phyloP scores from a whole-genome alignment of 2,113 vertebrate genomes.

The Xiphorhynchus elegans region DNA sequence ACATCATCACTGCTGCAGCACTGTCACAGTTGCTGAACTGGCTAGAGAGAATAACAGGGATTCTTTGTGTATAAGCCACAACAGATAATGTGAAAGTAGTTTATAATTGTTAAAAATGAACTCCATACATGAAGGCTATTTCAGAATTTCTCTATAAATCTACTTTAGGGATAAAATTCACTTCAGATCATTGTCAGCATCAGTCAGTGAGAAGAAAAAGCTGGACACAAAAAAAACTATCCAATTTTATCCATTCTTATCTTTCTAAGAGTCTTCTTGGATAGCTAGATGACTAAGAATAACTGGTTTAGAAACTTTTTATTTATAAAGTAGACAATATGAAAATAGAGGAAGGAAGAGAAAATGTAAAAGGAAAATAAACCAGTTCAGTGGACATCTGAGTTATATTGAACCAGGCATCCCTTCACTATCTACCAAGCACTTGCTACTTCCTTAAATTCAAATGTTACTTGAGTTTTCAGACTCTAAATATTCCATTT shows the following conservation, averaged over 20 bases:
- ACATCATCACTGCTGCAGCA: neutral
- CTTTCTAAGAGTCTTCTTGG: neutral
- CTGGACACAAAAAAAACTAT: neutral
- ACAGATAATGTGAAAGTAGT: slow-evolving; percentile 11
- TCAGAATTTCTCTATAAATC: slow-evolving; percentile 42
- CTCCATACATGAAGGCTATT: slow-evolving; percentile 27
- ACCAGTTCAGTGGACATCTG: neutral
- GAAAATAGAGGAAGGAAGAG: neutral
- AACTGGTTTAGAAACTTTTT: neutral
- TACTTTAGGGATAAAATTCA: slow-evolving; percentile 30
- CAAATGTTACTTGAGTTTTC: neutral
- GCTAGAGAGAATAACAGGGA: neutral
- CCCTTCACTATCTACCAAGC: neutral
- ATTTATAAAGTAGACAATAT: neutral
- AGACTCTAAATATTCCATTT: neutral
- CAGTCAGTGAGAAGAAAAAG: neutral
- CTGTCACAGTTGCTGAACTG: neutral
- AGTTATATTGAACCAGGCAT: neutral
- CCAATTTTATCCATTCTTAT: neutral
- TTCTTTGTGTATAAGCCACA: neutral
- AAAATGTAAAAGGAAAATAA: neutral
- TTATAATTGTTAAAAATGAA: slow-evolving; percentile 59
- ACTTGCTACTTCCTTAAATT: neutral
- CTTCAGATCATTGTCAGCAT: slow-evolving; percentile 14
- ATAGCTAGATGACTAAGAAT: neutral